A percentile compares a stretch with the other conserved stretches of the same genome.
Conservation (phyloP, 2,113 vertebrate genomes). For the Poeciliopsis retropinna region DNA sequence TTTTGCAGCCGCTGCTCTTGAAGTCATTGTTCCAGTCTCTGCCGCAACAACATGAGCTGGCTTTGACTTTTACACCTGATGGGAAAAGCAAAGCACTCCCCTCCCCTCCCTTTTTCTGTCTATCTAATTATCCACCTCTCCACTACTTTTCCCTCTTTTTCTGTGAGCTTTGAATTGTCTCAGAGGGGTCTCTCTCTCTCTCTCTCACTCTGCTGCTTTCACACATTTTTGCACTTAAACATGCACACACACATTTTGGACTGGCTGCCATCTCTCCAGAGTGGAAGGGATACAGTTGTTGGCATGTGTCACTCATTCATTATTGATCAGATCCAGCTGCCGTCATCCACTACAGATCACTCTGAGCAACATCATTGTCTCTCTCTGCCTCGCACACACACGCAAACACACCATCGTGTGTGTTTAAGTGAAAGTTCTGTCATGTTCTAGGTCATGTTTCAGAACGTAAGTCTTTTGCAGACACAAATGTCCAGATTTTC, state of each 20-base stretch:
- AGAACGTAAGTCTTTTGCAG: not conserved
- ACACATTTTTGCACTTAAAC: constrained; percentile 28
- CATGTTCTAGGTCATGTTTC: not conserved
- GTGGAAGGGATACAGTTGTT: constrained; percentile 66
- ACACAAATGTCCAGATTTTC: not conserved
- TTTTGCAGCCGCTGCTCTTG: constrained; percentile 72
- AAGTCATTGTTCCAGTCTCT: constrained; percentile 76
- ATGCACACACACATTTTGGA: constrained; percentile 32
- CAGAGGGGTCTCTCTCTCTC: constrained; percentile 30
- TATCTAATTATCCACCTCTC: constrained; percentile 43
- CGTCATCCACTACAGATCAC: constrained; percentile 69
- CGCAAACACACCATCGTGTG: not conserved
- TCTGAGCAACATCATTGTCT: constrained; percentile 52
- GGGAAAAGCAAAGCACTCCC: constrained; percentile 40
- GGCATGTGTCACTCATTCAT: constrained; percentile 79
- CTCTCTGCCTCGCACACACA: constrained; percentile 6
- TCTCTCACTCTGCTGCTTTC: constrained; percentile 17
- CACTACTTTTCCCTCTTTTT: constrained; percentile 41
- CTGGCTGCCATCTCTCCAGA: constrained; percentile 55
- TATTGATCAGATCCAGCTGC: constrained; percentile 80
- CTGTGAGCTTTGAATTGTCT: constrained; percentile 63
- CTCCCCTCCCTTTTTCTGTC: constrained; percentile 35
- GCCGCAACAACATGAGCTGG: constrained; percentile 56
- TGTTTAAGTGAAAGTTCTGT: not conserved
- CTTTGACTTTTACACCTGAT: constrained; percentile 75